A percentile compares a stretch with the other conserved stretches of the same genome.
These are phyloP conservation scores for Tokudaia muenninki DNA, from an alignment of 2,797 vertebrate genomes.

Conservation along the genomic window DNA sequence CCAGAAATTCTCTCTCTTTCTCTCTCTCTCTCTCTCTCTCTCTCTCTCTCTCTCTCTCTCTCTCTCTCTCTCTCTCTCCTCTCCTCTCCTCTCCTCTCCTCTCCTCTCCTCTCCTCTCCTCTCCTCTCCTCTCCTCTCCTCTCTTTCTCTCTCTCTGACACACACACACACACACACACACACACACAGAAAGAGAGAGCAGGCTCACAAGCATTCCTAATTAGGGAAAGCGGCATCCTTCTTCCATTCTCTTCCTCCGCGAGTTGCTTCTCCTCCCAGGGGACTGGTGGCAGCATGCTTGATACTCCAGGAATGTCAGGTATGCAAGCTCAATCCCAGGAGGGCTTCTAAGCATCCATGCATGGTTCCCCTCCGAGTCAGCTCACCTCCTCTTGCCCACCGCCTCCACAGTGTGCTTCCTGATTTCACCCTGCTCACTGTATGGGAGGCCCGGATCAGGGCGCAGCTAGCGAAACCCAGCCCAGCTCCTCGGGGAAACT, in stretches of 20 bases:
- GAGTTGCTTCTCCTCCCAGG: conserved; percentile 18
- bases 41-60: too few relatives aligned
- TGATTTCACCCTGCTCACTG: not conserved
- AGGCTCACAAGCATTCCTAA: not conserved
- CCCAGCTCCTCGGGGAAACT: not conserved
- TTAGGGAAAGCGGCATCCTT: not conserved
- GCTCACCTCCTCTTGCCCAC: not conserved
- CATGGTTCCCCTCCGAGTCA: conserved; percentile 61
- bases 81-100: too few relatives aligned
- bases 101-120: accelerated
- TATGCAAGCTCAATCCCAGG: conserved; percentile 48
- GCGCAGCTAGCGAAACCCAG: not conserved
- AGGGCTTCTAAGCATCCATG: conserved; percentile 44
- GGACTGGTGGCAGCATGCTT: conserved; percentile 40
- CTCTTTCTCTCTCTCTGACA: too few relatives aligned
- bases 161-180: not conserved
- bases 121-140: too few relatives aligned
- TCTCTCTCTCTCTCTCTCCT: too few relatives aligned
- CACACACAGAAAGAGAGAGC: not conserved
- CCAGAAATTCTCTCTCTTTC: not conserved
- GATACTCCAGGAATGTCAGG: conserved; percentile 72
- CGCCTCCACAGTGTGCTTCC: not conserved
- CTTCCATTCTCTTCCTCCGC: not conserved
- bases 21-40: not conserved
- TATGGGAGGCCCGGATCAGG: not conserved